phyloP scores from a whole-genome alignment of 2,113 vertebrate genomes.

The Paramisgurnus dabryanus region DNA sequence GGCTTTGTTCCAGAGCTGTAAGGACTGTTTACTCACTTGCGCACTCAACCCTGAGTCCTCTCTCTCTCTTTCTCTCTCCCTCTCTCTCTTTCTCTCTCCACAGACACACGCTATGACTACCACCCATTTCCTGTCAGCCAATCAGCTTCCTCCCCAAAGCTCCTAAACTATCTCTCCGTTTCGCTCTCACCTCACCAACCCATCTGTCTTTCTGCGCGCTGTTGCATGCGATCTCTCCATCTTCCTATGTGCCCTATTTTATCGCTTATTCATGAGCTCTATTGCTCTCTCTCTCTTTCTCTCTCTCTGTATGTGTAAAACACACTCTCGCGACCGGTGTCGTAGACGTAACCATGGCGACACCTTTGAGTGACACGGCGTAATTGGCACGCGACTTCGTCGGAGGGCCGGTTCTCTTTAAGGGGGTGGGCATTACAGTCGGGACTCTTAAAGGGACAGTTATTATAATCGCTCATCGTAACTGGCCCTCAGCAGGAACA shows the following conservation, averaged over 20 bases:
- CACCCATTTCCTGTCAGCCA: conserved; percentile 23
- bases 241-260: conserved; percentile 32
- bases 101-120: not conserved
- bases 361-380: conserved; percentile 31
- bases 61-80: conserved; percentile 19
- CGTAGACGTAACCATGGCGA: conserved; percentile 43
- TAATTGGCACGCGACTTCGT: conserved; percentile 14
- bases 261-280: conserved; percentile 56
- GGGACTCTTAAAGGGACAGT: conserved; percentile 37
- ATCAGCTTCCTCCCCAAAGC: not conserved
- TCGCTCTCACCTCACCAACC: conserved; percentile 63
- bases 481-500: conserved; percentile 31
- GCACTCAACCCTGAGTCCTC: conserved; percentile 23
- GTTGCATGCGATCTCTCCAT: conserved; percentile 57
- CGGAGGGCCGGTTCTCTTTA: conserved; percentile 31
- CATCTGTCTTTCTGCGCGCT: conserved; percentile 37
- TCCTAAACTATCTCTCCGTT: conserved; percentile 29
- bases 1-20: conserved; percentile 34
- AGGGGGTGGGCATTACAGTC: conserved; percentile 42
- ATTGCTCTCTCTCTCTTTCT: too few relatives aligned
- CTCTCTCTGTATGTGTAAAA: conserved; percentile 38
- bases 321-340: conserved; percentile 35
- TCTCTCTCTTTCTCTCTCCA: conserved; percentile 33
- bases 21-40: conserved; percentile 40
- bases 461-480: conserved; percentile 20